phyloP scores from a whole-genome alignment of 2,113 vertebrate species.

The Patagioenas fasciata region DNA sequence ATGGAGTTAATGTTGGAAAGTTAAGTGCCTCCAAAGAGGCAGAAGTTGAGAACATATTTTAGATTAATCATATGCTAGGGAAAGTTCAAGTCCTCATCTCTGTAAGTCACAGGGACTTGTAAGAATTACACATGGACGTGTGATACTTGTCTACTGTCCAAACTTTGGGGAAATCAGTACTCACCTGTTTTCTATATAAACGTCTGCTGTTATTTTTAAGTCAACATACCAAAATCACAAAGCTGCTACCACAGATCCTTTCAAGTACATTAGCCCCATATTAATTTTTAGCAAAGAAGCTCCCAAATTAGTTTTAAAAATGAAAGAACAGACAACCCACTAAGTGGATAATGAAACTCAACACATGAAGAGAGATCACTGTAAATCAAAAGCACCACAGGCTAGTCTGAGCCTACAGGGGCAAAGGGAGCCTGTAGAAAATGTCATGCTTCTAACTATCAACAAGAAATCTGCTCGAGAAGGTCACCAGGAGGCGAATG shows the following conservation, averaged over 20 bases:
- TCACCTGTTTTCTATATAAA: neutral
- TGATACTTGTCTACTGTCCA: accelerated
- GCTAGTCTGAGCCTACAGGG: neutral
- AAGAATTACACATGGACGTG: neutral
- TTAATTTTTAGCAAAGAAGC: neutral
- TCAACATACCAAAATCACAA: neutral
- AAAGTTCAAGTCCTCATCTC: neutral
- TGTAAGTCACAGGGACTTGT: neutral
- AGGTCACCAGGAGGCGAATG: neutral
- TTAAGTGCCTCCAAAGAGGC: neutral
- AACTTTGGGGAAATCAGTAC: neutral
- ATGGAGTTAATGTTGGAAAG: accelerated
- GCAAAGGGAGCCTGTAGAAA: neutral
- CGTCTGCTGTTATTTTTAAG: neutral
- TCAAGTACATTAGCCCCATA: accelerated
- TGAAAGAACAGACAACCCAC: neutral
- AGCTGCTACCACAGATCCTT: neutral
- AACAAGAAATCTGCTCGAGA: neutral
- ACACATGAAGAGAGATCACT: neutral
- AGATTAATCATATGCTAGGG: neutral
- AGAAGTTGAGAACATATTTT: neutral
- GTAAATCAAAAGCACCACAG: neutral
- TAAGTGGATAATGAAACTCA: neutral
- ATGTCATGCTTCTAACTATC: neutral
- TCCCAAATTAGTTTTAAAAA: neutral